Percentiles rank a stretch among this genome's conserved stretches.
Evolutionary conservation across 2,113 vertebrate species (phyloP).

Genomic region (Himantopus leucocephalus): DNA sequence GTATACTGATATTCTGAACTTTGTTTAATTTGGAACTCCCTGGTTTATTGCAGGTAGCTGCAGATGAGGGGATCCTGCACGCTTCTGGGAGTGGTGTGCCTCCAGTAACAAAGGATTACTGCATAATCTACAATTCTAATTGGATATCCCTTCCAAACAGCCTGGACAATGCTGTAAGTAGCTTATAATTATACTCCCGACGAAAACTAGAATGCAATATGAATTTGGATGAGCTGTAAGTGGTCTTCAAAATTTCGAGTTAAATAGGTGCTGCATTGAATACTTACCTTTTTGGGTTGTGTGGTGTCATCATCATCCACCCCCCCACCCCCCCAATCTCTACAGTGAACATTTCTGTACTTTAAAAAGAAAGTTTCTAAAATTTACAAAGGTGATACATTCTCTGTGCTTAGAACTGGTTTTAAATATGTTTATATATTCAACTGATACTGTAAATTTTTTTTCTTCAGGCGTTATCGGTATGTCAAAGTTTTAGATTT

Average conservation of each 20-base stretch:
- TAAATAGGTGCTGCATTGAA: neutral
- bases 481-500: neutral
- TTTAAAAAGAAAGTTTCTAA: neutral
- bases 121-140: conserved; percentile 81
- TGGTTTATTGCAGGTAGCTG: conserved; percentile 73
- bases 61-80: conserved; percentile 84
- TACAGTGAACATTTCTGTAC: neutral
- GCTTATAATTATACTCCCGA: neutral
- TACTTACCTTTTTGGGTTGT: neutral
- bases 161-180: conserved; percentile 84
- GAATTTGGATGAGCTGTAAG: neutral
- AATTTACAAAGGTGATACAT: neutral
- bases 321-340: too few species aligned
- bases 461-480: neutral
- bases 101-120: conserved; percentile 79
- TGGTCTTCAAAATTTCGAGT: neutral
- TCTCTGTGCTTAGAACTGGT: neutral
- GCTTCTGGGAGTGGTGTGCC: conserved; percentile 63
- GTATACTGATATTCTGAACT: neutral
- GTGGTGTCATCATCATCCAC: neutral
- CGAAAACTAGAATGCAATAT: neutral
- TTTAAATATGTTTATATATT: neutral
- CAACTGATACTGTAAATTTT: neutral
- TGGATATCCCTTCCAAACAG: conserved; percentile 80
- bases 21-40: neutral